Percentiles rank a stretch among this genome's conserved stretches.
Evolutionary conservation across 2,113 vertebrate genomes (phyloP).

Genomic region (Notothenia coriiceps): DNA sequence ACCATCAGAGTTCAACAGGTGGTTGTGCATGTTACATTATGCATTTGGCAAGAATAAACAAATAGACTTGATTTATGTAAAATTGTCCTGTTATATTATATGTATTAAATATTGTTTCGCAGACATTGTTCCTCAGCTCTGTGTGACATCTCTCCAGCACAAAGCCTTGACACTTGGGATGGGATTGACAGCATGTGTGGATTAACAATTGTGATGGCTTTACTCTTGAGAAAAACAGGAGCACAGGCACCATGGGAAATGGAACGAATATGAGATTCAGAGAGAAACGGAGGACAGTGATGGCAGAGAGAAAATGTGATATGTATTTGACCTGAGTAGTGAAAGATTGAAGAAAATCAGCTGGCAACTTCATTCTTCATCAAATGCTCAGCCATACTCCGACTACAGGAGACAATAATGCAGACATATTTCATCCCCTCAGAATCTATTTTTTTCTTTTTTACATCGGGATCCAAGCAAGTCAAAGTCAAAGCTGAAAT

Average conservation of each 20-base stretch:
- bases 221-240: constrained; percentile 43
- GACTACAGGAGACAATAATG: constrained; percentile 31
- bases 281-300: constrained; percentile 32
- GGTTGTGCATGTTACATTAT: constrained; percentile 11
- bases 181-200: constrained; percentile 40
- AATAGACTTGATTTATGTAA: not conserved
- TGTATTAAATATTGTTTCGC: not conserved
- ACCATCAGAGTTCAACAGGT: not conserved
- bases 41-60: constrained; percentile 7
- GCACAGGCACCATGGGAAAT: constrained; percentile 48
- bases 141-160: constrained; percentile 13
- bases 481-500: too few species aligned
- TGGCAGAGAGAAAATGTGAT: constrained; percentile 19
- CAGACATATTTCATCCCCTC: constrained; percentile 28
- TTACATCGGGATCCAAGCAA: too few species aligned
- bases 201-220: constrained; percentile 50
- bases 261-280: constrained; percentile 48
- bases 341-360: constrained; percentile 60
- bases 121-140: not conserved
- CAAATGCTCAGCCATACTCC: constrained; percentile 14
- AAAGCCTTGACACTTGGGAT: constrained; percentile 12
- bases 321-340: constrained; percentile 58
- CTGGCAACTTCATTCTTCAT: constrained; percentile 44
- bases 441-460: not conserved
- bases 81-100: not conserved